These are phyloP conservation scores for Pecten maximus DNA, from an alignment of 2,888 invertebrate species.

Conservation along the genomic window DNA sequence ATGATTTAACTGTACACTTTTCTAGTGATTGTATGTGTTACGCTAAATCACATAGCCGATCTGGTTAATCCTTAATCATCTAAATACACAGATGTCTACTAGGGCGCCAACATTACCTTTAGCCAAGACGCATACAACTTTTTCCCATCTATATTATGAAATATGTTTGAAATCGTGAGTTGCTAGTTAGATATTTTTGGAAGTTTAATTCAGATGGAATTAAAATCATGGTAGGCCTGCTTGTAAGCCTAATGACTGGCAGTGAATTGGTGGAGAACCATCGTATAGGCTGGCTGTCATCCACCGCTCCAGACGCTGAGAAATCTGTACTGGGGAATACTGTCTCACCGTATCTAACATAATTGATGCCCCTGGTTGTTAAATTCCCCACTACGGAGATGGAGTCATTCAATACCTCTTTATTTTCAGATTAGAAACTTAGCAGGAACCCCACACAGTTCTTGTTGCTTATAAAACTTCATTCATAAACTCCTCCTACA, in stretches of 20 bases:
- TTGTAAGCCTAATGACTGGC: background rate
- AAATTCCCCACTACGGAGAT: background rate
- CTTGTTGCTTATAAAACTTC: background rate
- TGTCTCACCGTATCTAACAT: background rate
- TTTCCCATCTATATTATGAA: conserved; percentile 1
- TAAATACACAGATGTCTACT: background rate
- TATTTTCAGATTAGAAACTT: background rate
- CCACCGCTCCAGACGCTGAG: background rate
- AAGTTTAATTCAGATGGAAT: conserved; percentile 30
- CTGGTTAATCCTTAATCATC: background rate
- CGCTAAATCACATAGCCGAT: background rate
- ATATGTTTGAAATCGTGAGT: conserved; percentile 31
- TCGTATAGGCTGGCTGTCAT: background rate
- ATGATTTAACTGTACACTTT: no score
- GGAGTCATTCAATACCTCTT: background rate
- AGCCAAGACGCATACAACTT: background rate
- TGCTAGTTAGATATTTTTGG: conserved; percentile 11
- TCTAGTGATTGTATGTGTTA: background rate
- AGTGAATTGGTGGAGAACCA: background rate
- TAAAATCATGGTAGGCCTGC: background rate
- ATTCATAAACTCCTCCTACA: background rate
- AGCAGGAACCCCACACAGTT: background rate
- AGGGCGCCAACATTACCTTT: background rate
- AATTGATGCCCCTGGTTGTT: background rate
- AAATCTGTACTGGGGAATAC: background rate